Conservation (phyloP, 2,888 invertebrate species). For the Tenthredo distinguenda region DNA sequence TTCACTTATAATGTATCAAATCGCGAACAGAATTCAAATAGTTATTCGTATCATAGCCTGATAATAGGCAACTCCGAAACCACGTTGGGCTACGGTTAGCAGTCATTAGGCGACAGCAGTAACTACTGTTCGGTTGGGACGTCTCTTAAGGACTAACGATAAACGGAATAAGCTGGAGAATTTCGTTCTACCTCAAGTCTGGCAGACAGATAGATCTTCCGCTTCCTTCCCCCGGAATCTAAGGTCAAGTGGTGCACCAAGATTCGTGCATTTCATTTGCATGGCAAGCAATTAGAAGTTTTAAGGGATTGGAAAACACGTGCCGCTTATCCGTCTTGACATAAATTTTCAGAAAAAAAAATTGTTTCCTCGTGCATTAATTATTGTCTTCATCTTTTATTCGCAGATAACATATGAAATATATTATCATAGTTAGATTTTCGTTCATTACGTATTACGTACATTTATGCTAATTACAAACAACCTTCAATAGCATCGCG, state of each 20-base stretch:
- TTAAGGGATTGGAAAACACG: background rate
- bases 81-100: background rate
- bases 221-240: slow-evolving; percentile 41
- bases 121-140: slow-evolving; percentile 32
- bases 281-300: background rate
- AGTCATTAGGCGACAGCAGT: slow-evolving; percentile 30
- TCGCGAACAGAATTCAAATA: background rate
- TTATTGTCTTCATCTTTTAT: background rate
- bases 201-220: slow-evolving; percentile 40
- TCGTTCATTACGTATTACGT: background rate
- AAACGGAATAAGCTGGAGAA: slow-evolving; percentile 31
- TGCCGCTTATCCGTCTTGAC: background rate
- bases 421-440: background rate
- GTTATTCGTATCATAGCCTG: slow-evolving; percentile 10
- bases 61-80: slow-evolving; percentile 33
- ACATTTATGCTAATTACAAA: background rate
- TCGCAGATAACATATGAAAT: background rate
- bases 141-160: slow-evolving; percentile 47
- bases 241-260: slow-evolving; percentile 29
- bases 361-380: background rate
- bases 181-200: slow-evolving; percentile 27
- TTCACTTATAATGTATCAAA: background rate
- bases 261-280: background rate
- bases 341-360: background rate
- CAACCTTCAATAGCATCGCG: background rate